These are phyloP conservation scores for Myiotriccus ornatus DNA, from an alignment of 2,797 vertebrate genomes.

Conservation along the genomic window DNA sequence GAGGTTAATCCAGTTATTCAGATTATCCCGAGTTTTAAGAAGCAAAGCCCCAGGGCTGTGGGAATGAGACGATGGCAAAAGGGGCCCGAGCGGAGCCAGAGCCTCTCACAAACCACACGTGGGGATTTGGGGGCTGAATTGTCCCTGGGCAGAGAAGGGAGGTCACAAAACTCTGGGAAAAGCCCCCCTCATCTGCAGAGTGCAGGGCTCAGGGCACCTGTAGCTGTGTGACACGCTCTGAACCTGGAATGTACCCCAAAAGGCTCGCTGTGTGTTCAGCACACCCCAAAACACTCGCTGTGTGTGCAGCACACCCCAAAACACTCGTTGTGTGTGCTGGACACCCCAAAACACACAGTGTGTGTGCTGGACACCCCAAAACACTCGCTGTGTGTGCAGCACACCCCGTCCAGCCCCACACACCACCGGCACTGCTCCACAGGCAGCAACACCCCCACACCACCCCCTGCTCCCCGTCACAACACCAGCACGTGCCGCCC, in stretches of 20 bases:
- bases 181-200: neutral
- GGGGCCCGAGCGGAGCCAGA: neutral
- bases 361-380: neutral
- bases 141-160: accelerated
- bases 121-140: accelerated
- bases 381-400: neutral
- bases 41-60: neutral
- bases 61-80: neutral
- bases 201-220: neutral
- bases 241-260: accelerated
- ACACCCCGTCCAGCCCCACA: accelerated
- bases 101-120: accelerated
- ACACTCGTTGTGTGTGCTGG: neutral
- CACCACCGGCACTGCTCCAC: accelerated
- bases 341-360: neutral
- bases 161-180: neutral
- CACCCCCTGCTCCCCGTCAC: accelerated
- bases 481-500: accelerated
- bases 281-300: neutral
- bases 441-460: neutral
- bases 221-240: accelerated
- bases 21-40: neutral
- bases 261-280: neutral
- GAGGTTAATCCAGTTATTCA: conserved; percentile 60
- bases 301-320: too few species aligned